Evolutionary conservation across 2,797 vertebrate species (phyloP).

Genomic region (Loris lydekkerianus): DNA sequence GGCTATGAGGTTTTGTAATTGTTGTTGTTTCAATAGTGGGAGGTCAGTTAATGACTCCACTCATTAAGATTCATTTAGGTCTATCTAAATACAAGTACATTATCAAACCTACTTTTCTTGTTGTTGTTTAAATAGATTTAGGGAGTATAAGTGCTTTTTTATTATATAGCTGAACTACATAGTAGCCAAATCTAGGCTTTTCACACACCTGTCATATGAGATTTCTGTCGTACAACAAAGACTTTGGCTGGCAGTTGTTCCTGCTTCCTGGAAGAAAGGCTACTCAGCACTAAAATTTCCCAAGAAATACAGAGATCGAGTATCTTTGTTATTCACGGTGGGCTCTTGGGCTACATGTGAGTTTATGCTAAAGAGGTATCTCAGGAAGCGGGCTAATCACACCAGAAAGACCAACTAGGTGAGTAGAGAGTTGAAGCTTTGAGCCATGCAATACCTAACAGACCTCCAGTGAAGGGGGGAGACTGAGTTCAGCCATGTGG

Average conservation of each 20-base stretch:
- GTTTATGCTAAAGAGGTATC: background rate
- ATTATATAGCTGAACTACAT: background rate
- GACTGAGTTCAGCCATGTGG: background rate
- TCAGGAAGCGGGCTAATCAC: background rate
- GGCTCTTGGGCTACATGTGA: background rate
- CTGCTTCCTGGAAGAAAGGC: background rate
- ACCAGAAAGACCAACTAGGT: background rate
- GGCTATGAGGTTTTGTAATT: background rate
- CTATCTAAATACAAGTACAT: background rate
- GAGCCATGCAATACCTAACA: background rate
- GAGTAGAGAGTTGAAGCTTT: background rate
- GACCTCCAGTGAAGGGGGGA: background rate
- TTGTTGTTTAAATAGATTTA: background rate
- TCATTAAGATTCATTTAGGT: background rate
- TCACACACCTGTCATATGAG: background rate
- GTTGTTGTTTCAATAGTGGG: background rate
- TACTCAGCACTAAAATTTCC: background rate
- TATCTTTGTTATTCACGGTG: background rate
- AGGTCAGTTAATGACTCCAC: background rate
- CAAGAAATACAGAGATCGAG: background rate
- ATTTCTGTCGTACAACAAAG: background rate
- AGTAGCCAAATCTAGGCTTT: background rate
- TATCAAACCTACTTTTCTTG: background rate
- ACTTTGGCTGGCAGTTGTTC: background rate
- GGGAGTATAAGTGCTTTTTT: background rate